A percentile compares a stretch with the other conserved stretches of the same genome.
Evolutionary conservation across 2,113 vertebrate genomes (phyloP).

Genomic region (Leucopsar rothschildi): DNA sequence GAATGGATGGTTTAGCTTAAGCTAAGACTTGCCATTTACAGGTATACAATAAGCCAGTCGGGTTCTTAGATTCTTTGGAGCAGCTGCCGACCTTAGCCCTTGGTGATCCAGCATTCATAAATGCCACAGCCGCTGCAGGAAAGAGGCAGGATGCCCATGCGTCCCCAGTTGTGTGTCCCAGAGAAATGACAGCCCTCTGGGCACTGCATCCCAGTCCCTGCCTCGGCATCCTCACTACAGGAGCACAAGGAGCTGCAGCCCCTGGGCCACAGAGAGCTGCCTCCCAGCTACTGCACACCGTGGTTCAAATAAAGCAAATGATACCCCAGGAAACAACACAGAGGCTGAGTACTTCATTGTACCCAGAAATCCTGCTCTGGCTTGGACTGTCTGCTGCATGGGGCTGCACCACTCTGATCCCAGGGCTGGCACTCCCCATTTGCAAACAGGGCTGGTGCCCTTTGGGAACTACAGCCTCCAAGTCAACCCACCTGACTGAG

Average conservation of each 20-base stretch:
- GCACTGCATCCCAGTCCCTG: not conserved
- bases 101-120: not conserved
- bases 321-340: not conserved
- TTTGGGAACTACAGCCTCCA: not conserved
- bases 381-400: not conserved
- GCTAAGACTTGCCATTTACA: not conserved
- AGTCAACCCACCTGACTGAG: not conserved
- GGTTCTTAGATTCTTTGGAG: not conserved
- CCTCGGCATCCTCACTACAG: fast-evolving
- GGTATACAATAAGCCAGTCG: not conserved
- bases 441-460: not conserved
- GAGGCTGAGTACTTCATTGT: not conserved
- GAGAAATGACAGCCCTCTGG: not conserved
- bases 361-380: not conserved
- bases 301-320: fast-evolving
- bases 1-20: not conserved
- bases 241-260: not conserved
- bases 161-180: not conserved
- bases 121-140: fast-evolving
- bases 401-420: not conserved
- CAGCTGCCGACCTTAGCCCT: not conserved
- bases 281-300: fast-evolving
- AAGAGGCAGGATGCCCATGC: not conserved
- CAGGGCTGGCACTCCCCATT: not conserved
- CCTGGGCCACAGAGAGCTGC: not conserved